Conservation (phyloP, 2,888 invertebrate genomes). For the Oscheius sp. region DNA sequence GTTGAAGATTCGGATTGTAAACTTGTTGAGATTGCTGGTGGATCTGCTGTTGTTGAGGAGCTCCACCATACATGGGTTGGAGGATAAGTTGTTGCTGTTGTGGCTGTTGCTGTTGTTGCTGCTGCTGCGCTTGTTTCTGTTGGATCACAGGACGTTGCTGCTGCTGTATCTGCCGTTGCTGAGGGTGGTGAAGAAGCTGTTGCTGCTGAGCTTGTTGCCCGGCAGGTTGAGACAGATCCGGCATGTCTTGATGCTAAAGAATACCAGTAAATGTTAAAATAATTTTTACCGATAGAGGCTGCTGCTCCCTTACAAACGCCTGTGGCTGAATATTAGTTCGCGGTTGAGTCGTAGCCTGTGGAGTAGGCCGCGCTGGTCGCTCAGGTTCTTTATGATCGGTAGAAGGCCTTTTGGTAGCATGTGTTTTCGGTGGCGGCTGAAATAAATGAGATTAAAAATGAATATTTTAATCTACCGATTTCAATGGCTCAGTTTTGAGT, state of each 20-base stretch:
- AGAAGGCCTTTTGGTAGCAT: background rate
- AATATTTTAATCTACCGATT: background rate
- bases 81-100: background rate
- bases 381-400: too few species aligned
- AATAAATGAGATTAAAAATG: background rate
- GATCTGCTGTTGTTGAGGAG: conserved; percentile 28
- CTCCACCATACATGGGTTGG: background rate
- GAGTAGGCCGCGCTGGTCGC: too few species aligned
- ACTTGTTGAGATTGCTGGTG: conserved; percentile 25
- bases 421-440: background rate
- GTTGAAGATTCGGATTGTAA: conserved; percentile 10
- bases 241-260: background rate
- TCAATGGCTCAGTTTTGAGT: too few species aligned
- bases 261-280: too few species aligned
- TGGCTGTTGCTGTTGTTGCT: conserved; percentile 33
- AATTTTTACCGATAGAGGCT: too few species aligned
- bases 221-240: background rate
- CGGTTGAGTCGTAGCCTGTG: too few species aligned
- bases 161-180: background rate
- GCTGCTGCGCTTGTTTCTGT: conserved; percentile 46
- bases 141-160: background rate
- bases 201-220: background rate
- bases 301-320: too few species aligned
- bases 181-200: background rate
- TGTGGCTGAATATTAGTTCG: too few species aligned